phyloP scores from a whole-genome alignment of 64 coral and sea anemone species.

The Actinia equina region DNA sequence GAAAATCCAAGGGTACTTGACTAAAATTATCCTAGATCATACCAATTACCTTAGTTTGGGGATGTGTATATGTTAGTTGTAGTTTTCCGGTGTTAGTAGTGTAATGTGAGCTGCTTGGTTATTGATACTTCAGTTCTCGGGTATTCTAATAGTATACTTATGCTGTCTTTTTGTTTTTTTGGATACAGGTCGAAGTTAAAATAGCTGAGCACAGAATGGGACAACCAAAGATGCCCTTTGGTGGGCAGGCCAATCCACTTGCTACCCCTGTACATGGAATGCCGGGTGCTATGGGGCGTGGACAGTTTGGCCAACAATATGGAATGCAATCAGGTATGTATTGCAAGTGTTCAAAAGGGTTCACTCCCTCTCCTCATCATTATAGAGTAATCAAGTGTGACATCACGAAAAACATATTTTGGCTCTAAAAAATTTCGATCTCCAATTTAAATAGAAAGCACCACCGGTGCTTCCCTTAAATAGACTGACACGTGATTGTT shows the following conservation, averaged over 20 bases:
- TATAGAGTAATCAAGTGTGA: too few species aligned
- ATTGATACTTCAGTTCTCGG: background rate
- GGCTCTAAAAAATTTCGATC: too few species aligned
- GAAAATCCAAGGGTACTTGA: background rate
- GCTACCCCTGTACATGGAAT: constrained; percentile 20
- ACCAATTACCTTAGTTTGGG: background rate
- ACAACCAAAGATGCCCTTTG: background rate
- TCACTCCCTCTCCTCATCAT: too few species aligned
- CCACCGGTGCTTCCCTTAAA: too few species aligned
- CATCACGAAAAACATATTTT: too few species aligned
- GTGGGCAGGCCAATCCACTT: background rate
- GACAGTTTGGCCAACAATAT: background rate
- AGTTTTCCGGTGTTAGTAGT: background rate
- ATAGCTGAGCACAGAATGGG: background rate
- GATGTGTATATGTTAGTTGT: background rate
- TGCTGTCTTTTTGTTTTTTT: background rate
- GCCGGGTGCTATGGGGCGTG: constrained; percentile 2
- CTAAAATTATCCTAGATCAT: background rate
- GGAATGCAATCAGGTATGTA: background rate
- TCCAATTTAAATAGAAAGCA: too few species aligned
- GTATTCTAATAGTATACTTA: background rate
- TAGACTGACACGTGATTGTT: too few species aligned
- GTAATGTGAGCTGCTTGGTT: background rate
- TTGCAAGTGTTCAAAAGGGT: too few species aligned
- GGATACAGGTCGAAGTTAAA: constrained; percentile 11